These are phyloP conservation scores for Schrankia costaestrigalis DNA, from an alignment of 2,888 invertebrate genomes.

Conservation along the genomic window DNA sequence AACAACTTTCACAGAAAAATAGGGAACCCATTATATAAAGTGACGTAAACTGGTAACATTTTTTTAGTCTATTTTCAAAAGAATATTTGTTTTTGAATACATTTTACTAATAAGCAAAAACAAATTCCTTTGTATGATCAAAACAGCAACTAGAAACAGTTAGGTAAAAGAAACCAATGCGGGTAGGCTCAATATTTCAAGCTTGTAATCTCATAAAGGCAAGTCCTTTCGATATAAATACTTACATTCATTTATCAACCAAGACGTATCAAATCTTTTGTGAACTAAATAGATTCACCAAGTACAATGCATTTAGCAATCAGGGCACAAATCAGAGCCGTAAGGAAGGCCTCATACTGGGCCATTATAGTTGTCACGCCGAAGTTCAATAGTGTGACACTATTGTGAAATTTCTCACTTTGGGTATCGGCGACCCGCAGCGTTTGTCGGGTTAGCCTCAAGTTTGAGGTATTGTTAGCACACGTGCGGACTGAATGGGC, in stretches of 20 bases:
- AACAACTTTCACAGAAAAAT: no score
- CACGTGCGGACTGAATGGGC: slow-evolving; percentile 73
- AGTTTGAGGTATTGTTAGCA: slow-evolving; percentile 51
- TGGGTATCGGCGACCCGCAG: slow-evolving; percentile 65
- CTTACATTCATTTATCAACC: slow-evolving; percentile 33
- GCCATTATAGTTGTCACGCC: slow-evolving; percentile 71
- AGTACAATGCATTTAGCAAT: slow-evolving; percentile 53
- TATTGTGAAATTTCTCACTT: slow-evolving; percentile 72
- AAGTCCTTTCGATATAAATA: slow-evolving; percentile 19
- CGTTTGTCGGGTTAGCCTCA: slow-evolving; percentile 54
- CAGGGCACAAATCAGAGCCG: slow-evolving; percentile 46
- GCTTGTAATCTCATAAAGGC: slow-evolving; percentile 7
- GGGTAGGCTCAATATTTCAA: no score
- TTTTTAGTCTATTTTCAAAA: no score
- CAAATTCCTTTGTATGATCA: no score
- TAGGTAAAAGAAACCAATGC: no score
- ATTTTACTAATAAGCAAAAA: no score
- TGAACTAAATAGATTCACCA: slow-evolving; percentile 47
- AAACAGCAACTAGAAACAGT: no score
- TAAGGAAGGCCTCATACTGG: slow-evolving; percentile 61
- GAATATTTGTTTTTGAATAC: no score
- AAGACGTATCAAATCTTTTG: slow-evolving; percentile 38
- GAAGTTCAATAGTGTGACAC: slow-evolving; percentile 68
- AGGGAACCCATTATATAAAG: no score
- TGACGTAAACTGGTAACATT: no score